A percentile compares a stretch with the other conserved stretches of the same genome.
These are phyloP conservation scores for Dermatophagoides farinae DNA, from an alignment of 1,140 invertebrate genomes.

Conservation along the genomic window DNA sequence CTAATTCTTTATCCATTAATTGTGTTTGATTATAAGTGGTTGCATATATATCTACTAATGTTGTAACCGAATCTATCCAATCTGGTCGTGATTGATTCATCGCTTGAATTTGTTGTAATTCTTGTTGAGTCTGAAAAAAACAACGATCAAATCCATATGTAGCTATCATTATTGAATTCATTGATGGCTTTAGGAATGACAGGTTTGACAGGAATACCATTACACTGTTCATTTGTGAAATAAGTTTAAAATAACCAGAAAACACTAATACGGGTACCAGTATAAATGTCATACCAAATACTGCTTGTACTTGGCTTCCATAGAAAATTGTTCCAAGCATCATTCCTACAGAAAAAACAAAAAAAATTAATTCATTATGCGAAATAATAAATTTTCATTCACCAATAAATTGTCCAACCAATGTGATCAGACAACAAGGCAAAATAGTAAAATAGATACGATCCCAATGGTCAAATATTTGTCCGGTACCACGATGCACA, in stretches of 20 bases:
- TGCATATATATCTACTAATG: neutral
- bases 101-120: conserved; percentile 46
- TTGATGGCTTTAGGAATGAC: conserved; percentile 72
- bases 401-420: conserved; percentile 71
- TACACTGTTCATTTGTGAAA: conserved; percentile 72
- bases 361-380: neutral
- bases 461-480: neutral
- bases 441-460: conserved; percentile 30
- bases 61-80: conserved; percentile 1
- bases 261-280: conserved; percentile 70
- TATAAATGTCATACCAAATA: conserved; percentile 72
- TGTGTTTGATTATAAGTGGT: neutral
- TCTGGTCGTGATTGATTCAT: neutral
- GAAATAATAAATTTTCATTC: neutral
- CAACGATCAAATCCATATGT: conserved; percentile 65
- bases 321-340: conserved; percentile 1
- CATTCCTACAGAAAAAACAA: neutral
- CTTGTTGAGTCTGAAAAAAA: conserved; percentile 28
- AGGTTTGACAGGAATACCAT: conserved; percentile 72
- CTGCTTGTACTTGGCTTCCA: conserved; percentile 30
- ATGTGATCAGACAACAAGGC: conserved; percentile 73
- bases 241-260: conserved; percentile 73
- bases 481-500: conserved; percentile 4
- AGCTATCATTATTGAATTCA: conserved; percentile 69
- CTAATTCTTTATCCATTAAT: neutral